Evolutionary conservation across 2,797 vertebrate genomes (phyloP), one percentile per base, ranked within the genome.

Genomic region (Telmatherina bonti): DNA sequence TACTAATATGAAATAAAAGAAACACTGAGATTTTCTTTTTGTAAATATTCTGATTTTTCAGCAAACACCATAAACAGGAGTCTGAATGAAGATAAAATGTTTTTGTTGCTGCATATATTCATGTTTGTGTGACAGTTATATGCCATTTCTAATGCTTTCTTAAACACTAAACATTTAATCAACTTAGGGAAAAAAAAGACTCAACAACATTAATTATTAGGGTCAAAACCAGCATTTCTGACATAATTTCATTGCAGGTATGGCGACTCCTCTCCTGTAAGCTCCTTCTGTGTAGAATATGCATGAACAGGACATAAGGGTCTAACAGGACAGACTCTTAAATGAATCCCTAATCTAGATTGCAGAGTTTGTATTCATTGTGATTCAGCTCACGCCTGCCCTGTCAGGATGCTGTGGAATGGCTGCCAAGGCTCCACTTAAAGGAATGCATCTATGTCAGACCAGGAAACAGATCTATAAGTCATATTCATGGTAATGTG

Each of bases 301-400:
- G 70, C 62, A 86, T 67, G 63, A 62, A 43, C 31, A 7, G 63
- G 53, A 57, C 33, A 64, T 72, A 72, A 76, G 61, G 62, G 67
- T 63, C 74, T 57, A 67, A 75, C 81, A 65, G 54, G 61, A 83
- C 22, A 51, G 71, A 45, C 78, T 73, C 72, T 79, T 81, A 78
- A 69, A 53, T 78, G 74, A 88, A 87, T 86, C 70, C 72, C 62
- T 82, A 86, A 89, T 90, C 84, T 74, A 60, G 84, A 83, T 85
- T 83, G 77, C 77, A 81, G 82, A 67, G 79, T 52, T 83, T 5
- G 27, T 62, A 52, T 75, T 85, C 81, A 85, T 93, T 92, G 70
- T 85, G 74, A 91, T 86, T 93, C 89, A 72, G 65, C 78, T 88
- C 85, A 86, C 27, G 76, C 22, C 67, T 29, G 66, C 66, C 55